These are phyloP conservation scores for Eublepharis macularius DNA, from an alignment of 2,113 vertebrate species.

Conservation along the genomic window DNA sequence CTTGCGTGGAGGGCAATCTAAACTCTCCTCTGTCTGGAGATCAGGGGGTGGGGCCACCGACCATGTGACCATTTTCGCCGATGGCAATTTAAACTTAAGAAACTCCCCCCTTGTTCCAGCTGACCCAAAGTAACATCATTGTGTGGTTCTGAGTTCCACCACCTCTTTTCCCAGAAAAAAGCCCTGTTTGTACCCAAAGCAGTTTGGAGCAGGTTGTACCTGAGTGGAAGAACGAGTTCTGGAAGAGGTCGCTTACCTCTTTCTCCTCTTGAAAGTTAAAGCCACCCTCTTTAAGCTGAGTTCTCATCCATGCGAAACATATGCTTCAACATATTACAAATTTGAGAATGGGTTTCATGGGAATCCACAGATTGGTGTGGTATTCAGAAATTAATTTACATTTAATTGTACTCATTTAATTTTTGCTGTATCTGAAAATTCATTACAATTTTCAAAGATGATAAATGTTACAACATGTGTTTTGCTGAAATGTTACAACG, in stretches of 20 bases:
- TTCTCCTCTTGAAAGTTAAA: not conserved
- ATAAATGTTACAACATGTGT: not conserved
- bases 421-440: not conserved
- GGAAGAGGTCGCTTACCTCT: not conserved
- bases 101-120: no score
- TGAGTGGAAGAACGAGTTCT: not conserved
- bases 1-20: no score
- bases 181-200: no score
- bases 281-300: not conserved
- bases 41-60: no score
- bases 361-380: not conserved
- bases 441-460: not conserved
- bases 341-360: not conserved
- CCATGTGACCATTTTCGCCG: no score
- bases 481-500: not conserved
- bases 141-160: no score
- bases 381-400: not conserved
- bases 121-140: no score
- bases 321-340: not conserved
- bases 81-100: no score
- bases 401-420: conserved; percentile 12
- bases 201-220: not conserved
- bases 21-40: no score
- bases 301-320: not conserved
- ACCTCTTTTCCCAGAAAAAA: not conserved